phyloP scores from a whole-genome alignment of 2,113 vertebrate genomes.

The Hypanus sabinus region DNA sequence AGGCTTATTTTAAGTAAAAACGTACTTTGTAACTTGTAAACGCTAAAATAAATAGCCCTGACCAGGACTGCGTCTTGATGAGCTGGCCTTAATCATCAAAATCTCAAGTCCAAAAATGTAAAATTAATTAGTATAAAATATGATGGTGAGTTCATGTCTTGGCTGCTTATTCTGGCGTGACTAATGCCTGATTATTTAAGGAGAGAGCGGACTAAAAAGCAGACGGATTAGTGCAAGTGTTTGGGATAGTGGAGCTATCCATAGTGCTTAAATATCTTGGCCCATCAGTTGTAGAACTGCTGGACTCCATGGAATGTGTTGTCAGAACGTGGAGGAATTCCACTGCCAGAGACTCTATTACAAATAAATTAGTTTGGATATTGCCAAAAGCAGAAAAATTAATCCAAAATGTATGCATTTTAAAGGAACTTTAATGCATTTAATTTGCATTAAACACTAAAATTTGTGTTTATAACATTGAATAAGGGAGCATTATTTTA shows the following conservation, averaged over 20 bases:
- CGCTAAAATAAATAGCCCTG: background rate
- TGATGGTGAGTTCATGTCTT: background rate
- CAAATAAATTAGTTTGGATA: background rate
- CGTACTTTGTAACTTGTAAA: background rate
- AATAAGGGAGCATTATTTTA: background rate
- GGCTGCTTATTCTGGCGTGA: constrained; percentile 16
- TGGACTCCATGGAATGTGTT: background rate
- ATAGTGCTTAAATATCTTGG: constrained; percentile 14
- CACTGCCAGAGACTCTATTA: background rate
- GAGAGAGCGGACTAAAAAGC: background rate
- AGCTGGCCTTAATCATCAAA: background rate
- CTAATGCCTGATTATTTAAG: constrained; percentile 2
- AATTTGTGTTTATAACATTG: background rate
- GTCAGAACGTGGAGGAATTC: background rate
- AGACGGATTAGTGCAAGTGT: background rate
- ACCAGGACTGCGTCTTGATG: background rate
- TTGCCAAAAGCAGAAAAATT: background rate
- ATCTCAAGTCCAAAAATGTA: background rate
- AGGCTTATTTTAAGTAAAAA: background rate
- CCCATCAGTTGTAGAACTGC: background rate
- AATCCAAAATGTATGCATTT: background rate
- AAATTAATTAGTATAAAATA: constrained; percentile 15
- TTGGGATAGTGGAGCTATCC: constrained; percentile 22
- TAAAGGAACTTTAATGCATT: background rate
- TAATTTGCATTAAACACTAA: background rate